phyloP scores from a whole-genome alignment of 2,888 invertebrate species.

The Drosophila formosana region DNA sequence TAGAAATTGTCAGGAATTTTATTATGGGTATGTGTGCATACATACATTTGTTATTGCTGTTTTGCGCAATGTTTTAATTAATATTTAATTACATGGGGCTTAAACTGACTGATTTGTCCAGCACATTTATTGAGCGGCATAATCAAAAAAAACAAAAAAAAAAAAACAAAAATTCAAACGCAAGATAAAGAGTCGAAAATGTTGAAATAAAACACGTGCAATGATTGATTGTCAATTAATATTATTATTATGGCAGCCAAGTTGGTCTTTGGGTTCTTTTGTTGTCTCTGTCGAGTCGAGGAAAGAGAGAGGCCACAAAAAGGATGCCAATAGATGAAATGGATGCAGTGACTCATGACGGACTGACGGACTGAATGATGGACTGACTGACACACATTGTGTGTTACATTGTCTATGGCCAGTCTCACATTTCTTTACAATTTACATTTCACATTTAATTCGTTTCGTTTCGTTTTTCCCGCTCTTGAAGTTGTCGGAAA shows the following conservation, averaged over 20 bases:
- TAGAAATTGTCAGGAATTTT: conserved; percentile 44
- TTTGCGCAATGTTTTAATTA: conserved; percentile 59
- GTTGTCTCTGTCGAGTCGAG: conserved; percentile 47
- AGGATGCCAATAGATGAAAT: conserved; percentile 53
- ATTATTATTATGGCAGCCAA: conserved; percentile 24
- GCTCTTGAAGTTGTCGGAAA: conserved; percentile 55
- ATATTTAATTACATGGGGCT: conserved; percentile 55
- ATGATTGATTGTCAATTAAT: conserved; percentile 77
- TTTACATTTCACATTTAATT: conserved; percentile 58
- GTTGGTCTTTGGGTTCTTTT: conserved; percentile 43
- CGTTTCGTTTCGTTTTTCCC: conserved; percentile 38
- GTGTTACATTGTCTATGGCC: conserved; percentile 64
- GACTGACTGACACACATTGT: conserved; percentile 72
- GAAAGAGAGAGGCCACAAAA: conserved; percentile 3
- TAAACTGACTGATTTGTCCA: conserved; percentile 55
- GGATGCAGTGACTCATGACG: conserved; percentile 42
- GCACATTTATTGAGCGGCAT: conserved; percentile 42
- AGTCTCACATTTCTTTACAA: conserved; percentile 54
- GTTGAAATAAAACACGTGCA: conserved; percentile 55
- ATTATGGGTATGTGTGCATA: neutral
- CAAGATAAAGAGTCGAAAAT: neutral
- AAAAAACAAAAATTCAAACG: conserved; percentile 32
- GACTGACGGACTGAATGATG: conserved; percentile 45
- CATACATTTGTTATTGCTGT: conserved; percentile 6
- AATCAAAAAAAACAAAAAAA: conserved; percentile 55